phyloP scores from a whole-genome alignment of 53 echinoderm and acorn worm species.

The Patiria pectinifera region DNA sequence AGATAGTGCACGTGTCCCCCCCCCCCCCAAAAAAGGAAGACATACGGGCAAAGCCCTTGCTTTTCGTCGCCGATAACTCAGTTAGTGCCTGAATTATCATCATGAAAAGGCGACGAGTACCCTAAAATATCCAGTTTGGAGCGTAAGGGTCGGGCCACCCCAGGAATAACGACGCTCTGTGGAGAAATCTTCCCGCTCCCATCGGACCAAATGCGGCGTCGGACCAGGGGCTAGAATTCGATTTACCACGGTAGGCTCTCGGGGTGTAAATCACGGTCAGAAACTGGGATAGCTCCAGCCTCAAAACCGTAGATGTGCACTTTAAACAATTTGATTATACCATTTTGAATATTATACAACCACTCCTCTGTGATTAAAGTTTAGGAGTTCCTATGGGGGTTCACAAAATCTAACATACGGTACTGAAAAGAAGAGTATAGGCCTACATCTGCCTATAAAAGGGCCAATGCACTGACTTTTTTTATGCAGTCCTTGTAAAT shows the following conservation, averaged over 20 bases:
- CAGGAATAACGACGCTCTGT: neutral
- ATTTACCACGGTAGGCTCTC: neutral
- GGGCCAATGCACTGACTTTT: too few relatives aligned
- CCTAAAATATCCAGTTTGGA: neutral
- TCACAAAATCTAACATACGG: too few relatives aligned
- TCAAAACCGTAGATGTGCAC: neutral
- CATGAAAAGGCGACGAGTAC: neutral
- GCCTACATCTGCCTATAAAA: too few relatives aligned
- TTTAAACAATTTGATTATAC: neutral
- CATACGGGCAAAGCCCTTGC: neutral
- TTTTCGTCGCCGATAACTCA: constrained; percentile 37
- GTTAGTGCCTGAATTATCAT: neutral
- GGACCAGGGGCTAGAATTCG: neutral
- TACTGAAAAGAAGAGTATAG: too few relatives aligned
- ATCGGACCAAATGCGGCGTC: neutral
- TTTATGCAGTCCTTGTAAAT: too few relatives aligned
- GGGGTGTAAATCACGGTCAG: neutral
- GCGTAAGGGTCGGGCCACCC: neutral
- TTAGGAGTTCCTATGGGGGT: too few relatives aligned
- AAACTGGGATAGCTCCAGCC: neutral
- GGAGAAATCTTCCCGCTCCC: constrained; percentile 3
- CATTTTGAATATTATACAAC: neutral
- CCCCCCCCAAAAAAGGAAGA: too few relatives aligned
- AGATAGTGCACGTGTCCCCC: constrained; percentile 31
- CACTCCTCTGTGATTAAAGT: neutral